Conservation (phyloP, 2,113 vertebrate species). For the Triplophysa rosa region DNA sequence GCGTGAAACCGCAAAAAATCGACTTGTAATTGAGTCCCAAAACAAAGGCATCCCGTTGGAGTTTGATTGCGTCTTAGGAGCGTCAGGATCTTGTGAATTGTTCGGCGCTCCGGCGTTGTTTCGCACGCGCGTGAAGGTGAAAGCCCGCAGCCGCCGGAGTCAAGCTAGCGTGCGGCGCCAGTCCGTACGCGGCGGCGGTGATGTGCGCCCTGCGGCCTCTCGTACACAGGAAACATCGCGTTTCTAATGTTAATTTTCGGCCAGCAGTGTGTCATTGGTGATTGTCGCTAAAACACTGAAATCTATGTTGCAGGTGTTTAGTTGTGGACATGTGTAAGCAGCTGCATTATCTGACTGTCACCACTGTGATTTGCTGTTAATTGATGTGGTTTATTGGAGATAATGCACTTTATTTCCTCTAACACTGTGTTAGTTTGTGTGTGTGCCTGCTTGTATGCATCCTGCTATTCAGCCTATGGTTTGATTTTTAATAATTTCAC, state of each 20-base stretch:
- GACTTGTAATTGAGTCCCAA: neutral
- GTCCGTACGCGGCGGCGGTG: constrained; percentile 29
- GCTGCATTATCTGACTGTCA: neutral
- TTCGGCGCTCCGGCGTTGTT: neutral
- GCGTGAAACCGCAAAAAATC: neutral
- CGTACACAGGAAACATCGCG: neutral
- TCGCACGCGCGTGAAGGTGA: neutral
- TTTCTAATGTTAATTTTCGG: neutral
- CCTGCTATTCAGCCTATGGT: neutral
- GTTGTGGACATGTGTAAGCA: too few species aligned
- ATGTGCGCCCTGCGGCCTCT: neutral
- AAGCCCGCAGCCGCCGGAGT: neutral
- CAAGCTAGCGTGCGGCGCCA: neutral
- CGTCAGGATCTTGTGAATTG: neutral
- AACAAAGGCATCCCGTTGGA: neutral
- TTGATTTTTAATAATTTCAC: neutral
- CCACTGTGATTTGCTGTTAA: neutral
- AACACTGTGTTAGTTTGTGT: neutral
- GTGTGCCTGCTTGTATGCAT: neutral
- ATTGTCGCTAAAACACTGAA: neutral
- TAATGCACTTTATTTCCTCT: neutral
- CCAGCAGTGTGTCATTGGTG: neutral
- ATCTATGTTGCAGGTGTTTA: neutral
- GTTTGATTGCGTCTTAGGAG: neutral
- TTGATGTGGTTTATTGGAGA: neutral